Conservation (phyloP, 2,888 invertebrate genomes). For the Agrenia bidenticulata region DNA sequence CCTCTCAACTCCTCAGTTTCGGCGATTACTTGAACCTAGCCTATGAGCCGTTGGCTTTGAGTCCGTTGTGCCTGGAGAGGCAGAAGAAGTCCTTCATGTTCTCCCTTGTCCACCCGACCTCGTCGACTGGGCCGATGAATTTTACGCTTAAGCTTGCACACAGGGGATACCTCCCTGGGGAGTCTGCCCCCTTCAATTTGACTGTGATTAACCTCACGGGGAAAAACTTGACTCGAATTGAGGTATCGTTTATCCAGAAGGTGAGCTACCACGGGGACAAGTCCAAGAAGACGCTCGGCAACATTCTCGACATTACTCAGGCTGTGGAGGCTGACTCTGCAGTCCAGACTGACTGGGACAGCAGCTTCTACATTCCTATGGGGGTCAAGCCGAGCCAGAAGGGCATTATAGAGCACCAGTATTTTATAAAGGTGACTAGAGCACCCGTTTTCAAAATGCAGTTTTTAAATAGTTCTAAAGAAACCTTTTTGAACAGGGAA, state of each 20-base stretch:
- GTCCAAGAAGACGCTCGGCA: slow-evolving; percentile 27
- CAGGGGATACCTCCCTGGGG: slow-evolving; percentile 37
- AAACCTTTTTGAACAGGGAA: too few relatives aligned
- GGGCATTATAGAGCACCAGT: slow-evolving; percentile 32
- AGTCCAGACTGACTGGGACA: slow-evolving; percentile 38
- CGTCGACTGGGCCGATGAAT: slow-evolving; percentile 17
- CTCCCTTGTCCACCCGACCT: slow-evolving; percentile 27
- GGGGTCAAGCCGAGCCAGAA: slow-evolving; percentile 31
- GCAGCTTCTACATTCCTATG: slow-evolving; percentile 25
- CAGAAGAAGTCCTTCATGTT: slow-evolving; percentile 30
- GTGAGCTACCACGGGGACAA: slow-evolving; percentile 36
- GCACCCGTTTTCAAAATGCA: too few relatives aligned
- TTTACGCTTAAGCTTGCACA: slow-evolving; percentile 28
- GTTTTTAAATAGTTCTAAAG: too few relatives aligned
- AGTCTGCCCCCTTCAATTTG: slow-evolving; percentile 29
- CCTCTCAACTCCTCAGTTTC: slow-evolving; percentile 25
- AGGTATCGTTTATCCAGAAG: slow-evolving; percentile 36
- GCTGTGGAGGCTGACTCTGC: slow-evolving; percentile 37
- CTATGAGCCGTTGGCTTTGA: slow-evolving; percentile 28
- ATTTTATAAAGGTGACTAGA: slow-evolving; percentile 33
- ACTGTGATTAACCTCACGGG: slow-evolving; percentile 37
- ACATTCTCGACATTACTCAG: slow-evolving; percentile 31
- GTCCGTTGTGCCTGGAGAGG: slow-evolving; percentile 29
- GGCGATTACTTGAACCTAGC: slow-evolving; percentile 37
- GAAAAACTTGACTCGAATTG: slow-evolving; percentile 26